phyloP scores from a whole-genome alignment of 2,797 vertebrate species.

The Sorex maritimensis region DNA sequence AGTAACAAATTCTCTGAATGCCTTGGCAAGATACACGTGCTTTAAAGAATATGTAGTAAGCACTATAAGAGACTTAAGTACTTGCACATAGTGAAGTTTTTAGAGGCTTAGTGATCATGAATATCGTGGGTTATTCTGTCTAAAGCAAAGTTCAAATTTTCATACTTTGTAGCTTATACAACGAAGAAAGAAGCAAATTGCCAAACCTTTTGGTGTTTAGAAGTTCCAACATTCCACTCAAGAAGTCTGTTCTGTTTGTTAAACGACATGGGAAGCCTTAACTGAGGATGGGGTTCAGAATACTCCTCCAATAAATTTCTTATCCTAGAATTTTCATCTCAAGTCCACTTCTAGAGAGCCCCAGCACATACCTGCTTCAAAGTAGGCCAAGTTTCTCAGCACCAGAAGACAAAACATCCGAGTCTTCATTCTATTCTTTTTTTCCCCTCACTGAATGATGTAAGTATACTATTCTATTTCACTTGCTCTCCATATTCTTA shows the following conservation, averaged over 20 bases:
- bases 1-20: neutral
- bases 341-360: neutral
- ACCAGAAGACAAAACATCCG: neutral
- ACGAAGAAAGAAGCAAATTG: neutral
- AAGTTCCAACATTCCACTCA: neutral
- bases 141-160: neutral
- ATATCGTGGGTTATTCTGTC: neutral
- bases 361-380: neutral
- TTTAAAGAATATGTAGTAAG: neutral
- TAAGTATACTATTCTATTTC: neutral
- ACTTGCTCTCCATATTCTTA: conserved; percentile 28
- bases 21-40: neutral
- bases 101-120: neutral
- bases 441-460: conserved; percentile 4
- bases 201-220: neutral
- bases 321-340: neutral
- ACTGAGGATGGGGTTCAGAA: neutral
- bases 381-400: neutral
- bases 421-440: neutral
- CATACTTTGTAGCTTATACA: neutral
- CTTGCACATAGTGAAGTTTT: neutral
- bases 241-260: neutral
- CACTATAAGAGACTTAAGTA: neutral
- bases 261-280: neutral
- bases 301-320: neutral